Evolutionary conservation across 2,797 vertebrate genomes (phyloP), one percentile per base, ranked within the genome.

Genomic region (Coendou prehensilis): DNA sequence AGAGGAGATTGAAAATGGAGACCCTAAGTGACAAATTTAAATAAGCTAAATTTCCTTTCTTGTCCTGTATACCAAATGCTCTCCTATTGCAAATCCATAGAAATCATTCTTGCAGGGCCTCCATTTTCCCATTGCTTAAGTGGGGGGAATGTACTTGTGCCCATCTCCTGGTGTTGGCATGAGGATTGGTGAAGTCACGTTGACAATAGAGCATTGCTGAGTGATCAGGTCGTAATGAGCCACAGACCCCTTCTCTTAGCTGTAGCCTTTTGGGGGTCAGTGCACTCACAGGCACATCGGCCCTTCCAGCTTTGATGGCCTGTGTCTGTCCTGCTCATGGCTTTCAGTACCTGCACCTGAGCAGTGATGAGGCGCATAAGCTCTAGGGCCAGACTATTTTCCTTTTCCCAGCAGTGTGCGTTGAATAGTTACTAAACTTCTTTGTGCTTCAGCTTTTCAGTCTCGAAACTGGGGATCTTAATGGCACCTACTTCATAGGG

Each of bases 201-300:
- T 2, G 15, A 67, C 52, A 50, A 14, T 20, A 11, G 69, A 90
- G 37, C 15, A 11, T 3, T 26, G 45, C 11, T 9, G 13, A 9
- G 3, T 11, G 17, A 9, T 71, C 7, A 20, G 9, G 22, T 10
- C 7, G 0, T 33, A n/a, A 4, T 0, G 17, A 22, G 22, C 6
- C 26, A 9, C 18, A 15, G 23, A 8, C 5, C 17, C 9, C 73
- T 81, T 71, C 47, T 47, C 26, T 61, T 0, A 0, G 52, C 33
- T 0, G 2, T 13, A 3, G 14, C n/a, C 26, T 45, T 3, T 14
- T 37, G 37, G 54, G 73, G 71, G 6, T 41, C 57, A 37, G 30
- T 18, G 26, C 20, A 54, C 22, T n/a, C 8, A 1, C 0, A 4
- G 61, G 8, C 8, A 8, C 20, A 54, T 2, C 0, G 7, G 9